Evolutionary conservation across 2,113 vertebrate species (phyloP), one percentile per base, ranked within the genome.

Genomic region (Thalassoma bifasciatum): DNA sequence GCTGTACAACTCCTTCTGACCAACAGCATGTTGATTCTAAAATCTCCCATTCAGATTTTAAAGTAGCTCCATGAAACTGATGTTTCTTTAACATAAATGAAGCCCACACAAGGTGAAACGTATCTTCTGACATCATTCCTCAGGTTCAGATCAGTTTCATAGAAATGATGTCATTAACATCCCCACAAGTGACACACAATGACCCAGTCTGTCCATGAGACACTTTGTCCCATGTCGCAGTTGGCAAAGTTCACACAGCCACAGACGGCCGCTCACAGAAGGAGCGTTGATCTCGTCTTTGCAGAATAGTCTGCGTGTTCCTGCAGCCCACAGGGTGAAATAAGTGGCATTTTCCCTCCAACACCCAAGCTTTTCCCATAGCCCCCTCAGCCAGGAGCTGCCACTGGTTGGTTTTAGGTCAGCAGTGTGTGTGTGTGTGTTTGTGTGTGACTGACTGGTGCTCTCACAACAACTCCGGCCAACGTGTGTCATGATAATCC

Each of bases 271-370:
- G 77, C 75, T 85, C 12, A 84, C 89, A 90, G 77, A 84, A 72
- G 85, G 84, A 83, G 82, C 60, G 75, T 82, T 80, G 72, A 88
- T 83, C 63, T 42, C 85, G 85, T 78, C 84, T 82, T 19, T 21
- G 84, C 78, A 66, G 84, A 94, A 96, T 96, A 92, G 93, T 93
- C 94, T 87, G 90, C 95, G 93, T 97, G 90, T 93, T 94, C 91
- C 61, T 82, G 67, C 93, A 84, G 90, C 97, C 96, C 94, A 98
- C 97, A 83, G 90, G 76, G 75, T 89, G 90, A 87, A 94, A 95
- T 94, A 91, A 92, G 92, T 92, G 90, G 93, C 95, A 97, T 96
- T 95, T 84, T 92, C 93, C 94, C 94, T 95, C 94, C 91, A 95
- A 96, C 83, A 81, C 86, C 89, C 88, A 91, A 92, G 93, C 94